phyloP scores from a whole-genome alignment of 2,113 vertebrate genomes.

The Serinus canaria region DNA sequence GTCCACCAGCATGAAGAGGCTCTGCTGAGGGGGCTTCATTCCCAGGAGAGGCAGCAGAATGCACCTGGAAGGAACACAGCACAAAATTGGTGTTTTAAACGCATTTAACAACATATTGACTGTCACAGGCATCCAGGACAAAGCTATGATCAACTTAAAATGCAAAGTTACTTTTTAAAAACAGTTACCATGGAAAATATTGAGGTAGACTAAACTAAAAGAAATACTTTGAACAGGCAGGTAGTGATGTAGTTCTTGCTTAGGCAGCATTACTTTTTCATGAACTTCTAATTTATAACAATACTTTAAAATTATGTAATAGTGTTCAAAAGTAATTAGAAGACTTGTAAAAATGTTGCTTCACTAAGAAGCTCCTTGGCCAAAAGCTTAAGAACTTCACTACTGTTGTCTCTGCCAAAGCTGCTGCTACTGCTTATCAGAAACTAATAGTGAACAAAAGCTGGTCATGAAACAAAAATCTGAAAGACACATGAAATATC shows the following conservation, averaged over 20 bases:
- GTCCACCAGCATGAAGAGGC: constrained; percentile 90
- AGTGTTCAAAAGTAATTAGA: background rate
- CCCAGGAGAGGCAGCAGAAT: constrained; percentile 90
- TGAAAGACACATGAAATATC: background rate
- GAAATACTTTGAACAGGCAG: background rate
- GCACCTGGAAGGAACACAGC: constrained; percentile 74
- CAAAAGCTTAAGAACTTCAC: background rate
- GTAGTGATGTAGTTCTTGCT: background rate
- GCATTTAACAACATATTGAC: background rate
- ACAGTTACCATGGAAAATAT: background rate
- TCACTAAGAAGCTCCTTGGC: background rate
- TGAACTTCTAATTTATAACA: background rate
- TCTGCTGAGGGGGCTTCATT: constrained; percentile 86
- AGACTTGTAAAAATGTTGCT: background rate
- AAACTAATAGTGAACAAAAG: background rate
- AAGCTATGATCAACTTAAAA: background rate
- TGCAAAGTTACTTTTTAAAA: background rate
- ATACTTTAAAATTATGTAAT: background rate
- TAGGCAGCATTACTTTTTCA: background rate
- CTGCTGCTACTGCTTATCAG: background rate
- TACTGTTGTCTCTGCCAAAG: background rate
- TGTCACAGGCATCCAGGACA: too few relatives aligned
- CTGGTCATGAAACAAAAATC: background rate
- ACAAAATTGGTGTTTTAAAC: background rate
- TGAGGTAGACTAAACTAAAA: background rate